phyloP scores from a whole-genome alignment of 2,888 invertebrate species.

The Clusia tigrina region DNA sequence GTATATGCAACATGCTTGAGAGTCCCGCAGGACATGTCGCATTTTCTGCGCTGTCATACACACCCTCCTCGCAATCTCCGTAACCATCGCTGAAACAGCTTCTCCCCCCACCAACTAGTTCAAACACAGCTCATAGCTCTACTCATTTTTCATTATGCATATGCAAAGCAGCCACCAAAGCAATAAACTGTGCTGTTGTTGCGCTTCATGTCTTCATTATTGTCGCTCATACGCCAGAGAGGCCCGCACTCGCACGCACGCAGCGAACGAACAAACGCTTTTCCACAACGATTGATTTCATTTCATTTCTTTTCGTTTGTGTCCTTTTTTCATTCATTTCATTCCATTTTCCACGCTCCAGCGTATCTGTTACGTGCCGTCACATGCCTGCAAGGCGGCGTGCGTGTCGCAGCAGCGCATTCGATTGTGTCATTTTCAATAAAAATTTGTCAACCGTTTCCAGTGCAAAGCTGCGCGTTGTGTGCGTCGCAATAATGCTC shows the following conservation, averaged over 20 bases:
- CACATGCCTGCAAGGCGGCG: not conserved
- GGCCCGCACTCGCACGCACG: not conserved
- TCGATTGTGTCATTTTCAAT: constrained; percentile 37
- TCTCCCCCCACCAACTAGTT: too few relatives aligned
- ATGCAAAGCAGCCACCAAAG: not conserved
- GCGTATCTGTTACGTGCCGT: constrained; percentile 37
- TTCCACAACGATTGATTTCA: constrained; percentile 41
- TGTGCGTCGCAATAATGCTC: not conserved
- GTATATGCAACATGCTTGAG: too few relatives aligned
- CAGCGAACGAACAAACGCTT: constrained; percentile 20
- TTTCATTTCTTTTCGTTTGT: too few relatives aligned
- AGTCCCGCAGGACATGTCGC: too few relatives aligned
- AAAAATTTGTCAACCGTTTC: too few relatives aligned
- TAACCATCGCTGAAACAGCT: too few relatives aligned
- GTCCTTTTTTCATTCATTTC: too few relatives aligned
- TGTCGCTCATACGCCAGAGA: constrained; percentile 1
- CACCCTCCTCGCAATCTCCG: too few relatives aligned
- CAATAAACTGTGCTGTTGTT: not conserved
- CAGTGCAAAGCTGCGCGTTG: not conserved
- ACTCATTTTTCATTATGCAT: not conserved
- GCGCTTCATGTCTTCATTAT: not conserved
- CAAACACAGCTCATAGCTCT: too few relatives aligned
- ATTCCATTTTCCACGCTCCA: constrained; percentile 36
- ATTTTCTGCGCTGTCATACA: too few relatives aligned
- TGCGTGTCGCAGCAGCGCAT: constrained; percentile 27